Evolutionary conservation across 64 coral and sea anemone genomes (phyloP), one percentile per base, ranked within the genome.

Genomic region (Stichodactyla mertensii): DNA sequence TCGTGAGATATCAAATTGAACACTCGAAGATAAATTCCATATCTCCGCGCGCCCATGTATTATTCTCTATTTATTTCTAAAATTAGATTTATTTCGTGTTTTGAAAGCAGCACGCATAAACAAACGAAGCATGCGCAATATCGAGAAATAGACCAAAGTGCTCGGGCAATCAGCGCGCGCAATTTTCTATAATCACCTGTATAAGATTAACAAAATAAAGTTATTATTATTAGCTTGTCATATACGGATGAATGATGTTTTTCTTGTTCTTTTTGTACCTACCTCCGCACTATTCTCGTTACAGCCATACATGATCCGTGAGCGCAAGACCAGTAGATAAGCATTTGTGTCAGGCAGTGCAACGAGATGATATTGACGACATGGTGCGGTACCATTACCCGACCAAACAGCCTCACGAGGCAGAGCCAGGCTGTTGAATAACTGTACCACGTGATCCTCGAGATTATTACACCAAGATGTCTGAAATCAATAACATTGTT

Each of bases 391-490:
- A 14, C 55, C 80, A n/a, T 20, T 54, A 27, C 51, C 4, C 19
- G 80, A 54, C 14, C 16, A 22, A n/a, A 57, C 20, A 55, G 12
- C 18, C 22, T 82, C 3, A n/a, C 52, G 36, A 57, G 80, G 80
- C 45, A 82, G 51, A 15, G 10, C 52, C 55, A 82, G 19, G 10
- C 52, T 82, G 55, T 82, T 13, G 51, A 55, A 82, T 20, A 82
- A 57, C 80, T 82, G 80, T 22, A 57, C 18, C 1, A 12, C 52
- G 55, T 55, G 80, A 12, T 82, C 51, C 27, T 82, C 80, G 16
- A 82, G 52, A 16, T 82, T 82, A 26, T 82, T 82, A 82, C 80
- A 82, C 80, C 80, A 82, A 55, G 19, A 57, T 55, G 28, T 22
- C 80, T 82, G 51, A 82, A 57, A 57, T 10, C 6, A 51, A 80